A percentile compares a stretch with the other conserved stretches of the same genome.
Evolutionary conservation across 2,888 invertebrate genomes (phyloP).

Genomic region (Chrysolina americana): DNA sequence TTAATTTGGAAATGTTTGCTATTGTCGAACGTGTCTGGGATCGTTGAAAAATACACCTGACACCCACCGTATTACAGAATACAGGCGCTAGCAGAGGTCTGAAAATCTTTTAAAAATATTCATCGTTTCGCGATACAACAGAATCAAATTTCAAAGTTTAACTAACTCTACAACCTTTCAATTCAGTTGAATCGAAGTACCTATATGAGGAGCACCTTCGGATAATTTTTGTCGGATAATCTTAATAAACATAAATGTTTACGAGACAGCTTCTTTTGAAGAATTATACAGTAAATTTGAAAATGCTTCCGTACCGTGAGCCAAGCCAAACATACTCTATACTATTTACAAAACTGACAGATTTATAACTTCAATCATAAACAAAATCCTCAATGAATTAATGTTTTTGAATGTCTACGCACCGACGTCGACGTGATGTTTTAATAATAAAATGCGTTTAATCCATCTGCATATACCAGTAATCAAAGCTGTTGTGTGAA

Average conservation of each 20-base stretch:
- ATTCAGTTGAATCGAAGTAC: no score
- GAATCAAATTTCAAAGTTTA: no score
- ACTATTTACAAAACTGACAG: constrained; percentile 2
- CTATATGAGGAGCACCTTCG: no score
- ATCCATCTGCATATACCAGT: background rate
- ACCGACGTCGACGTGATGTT: background rate
- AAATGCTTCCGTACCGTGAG: background rate
- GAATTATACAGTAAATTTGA: background rate
- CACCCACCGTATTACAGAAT: no score
- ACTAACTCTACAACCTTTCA: no score
- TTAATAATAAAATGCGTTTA: no score
- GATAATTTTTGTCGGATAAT: background rate
- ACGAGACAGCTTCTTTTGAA: background rate
- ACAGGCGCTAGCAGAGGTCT: no score
- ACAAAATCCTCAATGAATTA: background rate
- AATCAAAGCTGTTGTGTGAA: background rate
- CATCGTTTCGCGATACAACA: no score
- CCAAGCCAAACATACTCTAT: constrained; percentile 11
- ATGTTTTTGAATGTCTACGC: background rate
- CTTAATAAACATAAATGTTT: constrained; percentile 3
- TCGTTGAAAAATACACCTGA: no score
- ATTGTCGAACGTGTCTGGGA: no score
- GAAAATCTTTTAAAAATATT: no score
- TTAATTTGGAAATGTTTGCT: no score
- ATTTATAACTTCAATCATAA: background rate